Percentiles rank a stretch among this genome's conserved stretches.
phyloP scores from a whole-genome alignment of 2,888 invertebrate genomes.

The Drosophila austrosaltans region DNA sequence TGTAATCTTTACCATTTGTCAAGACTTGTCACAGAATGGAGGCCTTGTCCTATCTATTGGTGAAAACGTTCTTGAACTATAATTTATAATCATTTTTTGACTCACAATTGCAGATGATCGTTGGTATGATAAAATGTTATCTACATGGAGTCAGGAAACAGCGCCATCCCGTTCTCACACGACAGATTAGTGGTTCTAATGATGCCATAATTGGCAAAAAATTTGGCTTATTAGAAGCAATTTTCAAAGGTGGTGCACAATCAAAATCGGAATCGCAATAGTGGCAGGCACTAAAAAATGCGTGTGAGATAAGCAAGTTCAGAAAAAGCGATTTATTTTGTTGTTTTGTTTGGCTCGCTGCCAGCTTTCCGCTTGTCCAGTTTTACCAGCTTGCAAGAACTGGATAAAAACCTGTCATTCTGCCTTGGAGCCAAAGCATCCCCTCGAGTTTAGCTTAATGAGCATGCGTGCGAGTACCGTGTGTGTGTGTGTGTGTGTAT shows the following conservation, averaged over 20 bases:
- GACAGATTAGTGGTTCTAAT: background rate
- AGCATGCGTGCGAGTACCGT: conserved; percentile 44
- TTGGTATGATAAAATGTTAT: too few species aligned
- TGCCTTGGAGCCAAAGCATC: conserved; percentile 21
- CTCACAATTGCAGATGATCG: too few species aligned
- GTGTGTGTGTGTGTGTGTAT: conserved; percentile 8
- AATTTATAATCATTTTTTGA: too few species aligned
- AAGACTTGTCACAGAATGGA: too few species aligned
- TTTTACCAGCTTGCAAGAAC: conserved; percentile 61
- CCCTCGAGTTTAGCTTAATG: conserved; percentile 52
- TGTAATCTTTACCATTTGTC: too few species aligned
- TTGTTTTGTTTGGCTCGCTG: conserved; percentile 38
- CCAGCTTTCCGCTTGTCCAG: conserved; percentile 43
- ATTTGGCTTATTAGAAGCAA: conserved; percentile 7
- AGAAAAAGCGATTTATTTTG: conserved; percentile 25
- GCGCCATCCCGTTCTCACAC: too few species aligned
- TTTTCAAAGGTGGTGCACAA: background rate
- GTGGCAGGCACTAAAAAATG: conserved; percentile 13
- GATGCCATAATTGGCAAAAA: background rate
- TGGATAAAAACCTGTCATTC: conserved; percentile 69
- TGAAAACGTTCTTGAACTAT: too few species aligned
- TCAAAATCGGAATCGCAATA: conserved; percentile 12
- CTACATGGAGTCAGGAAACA: too few species aligned
- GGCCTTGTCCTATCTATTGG: too few species aligned
- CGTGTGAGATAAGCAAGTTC: conserved; percentile 25